phyloP scores from a whole-genome alignment of 2,113 vertebrate genomes.

The Glaucidium brasilianum region DNA sequence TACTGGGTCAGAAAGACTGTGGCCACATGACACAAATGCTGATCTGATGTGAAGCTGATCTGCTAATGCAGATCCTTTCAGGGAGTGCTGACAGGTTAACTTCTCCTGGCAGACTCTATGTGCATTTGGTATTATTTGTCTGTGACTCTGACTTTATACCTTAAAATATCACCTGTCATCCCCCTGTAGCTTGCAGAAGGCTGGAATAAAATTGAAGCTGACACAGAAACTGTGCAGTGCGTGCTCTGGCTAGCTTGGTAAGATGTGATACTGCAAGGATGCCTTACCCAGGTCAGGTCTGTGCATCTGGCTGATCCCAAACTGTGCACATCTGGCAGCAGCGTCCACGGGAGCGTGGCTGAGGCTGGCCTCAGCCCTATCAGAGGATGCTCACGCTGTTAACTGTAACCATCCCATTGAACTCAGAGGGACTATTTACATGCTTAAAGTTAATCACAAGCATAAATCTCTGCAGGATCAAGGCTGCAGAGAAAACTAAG shows the following conservation, averaged over 20 bases:
- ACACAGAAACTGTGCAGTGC: background rate
- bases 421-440: background rate
- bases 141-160: slow-evolving; percentile 39
- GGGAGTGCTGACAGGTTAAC: slow-evolving; percentile 28
- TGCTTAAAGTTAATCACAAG: background rate
- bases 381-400: background rate
- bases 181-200: background rate
- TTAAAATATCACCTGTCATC: slow-evolving; percentile 51
- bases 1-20: background rate
- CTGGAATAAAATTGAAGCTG: slow-evolving; percentile 30
- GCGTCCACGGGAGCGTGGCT: background rate
- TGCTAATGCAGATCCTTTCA: slow-evolving; percentile 44
- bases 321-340: background rate
- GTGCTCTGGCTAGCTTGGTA: background rate
- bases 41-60: slow-evolving; percentile 14
- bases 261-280: background rate
- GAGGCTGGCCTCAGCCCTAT: background rate
- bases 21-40: slow-evolving; percentile 1
- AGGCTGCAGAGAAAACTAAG: slow-evolving; percentile 4
- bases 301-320: background rate
- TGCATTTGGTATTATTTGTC: slow-evolving; percentile 8
- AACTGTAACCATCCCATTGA: background rate
- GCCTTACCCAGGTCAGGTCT: background rate
- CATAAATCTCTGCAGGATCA: slow-evolving; percentile 9
- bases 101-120: slow-evolving; percentile 41